Evolutionary conservation across 2,113 vertebrate genomes (phyloP).

Genomic region (Struthidea cinerea): DNA sequence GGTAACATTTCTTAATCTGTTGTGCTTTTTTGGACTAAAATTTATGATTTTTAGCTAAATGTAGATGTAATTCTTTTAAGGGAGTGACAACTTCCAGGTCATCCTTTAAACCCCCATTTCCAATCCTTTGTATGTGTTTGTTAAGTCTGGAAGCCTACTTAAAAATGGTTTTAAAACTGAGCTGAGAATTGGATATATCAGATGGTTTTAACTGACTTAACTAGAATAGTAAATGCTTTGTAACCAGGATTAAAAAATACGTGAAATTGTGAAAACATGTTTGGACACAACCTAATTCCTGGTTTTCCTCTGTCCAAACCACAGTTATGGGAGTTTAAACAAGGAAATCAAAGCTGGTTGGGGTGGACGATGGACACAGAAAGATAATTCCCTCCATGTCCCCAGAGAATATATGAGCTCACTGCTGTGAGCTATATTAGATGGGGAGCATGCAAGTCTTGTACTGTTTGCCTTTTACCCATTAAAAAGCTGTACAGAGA

Average conservation of each 20-base stretch:
- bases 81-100: background rate
- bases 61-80: background rate
- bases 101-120: background rate
- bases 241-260: background rate
- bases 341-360: background rate
- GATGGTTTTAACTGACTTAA: background rate
- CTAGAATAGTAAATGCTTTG: background rate
- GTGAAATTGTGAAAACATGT: background rate
- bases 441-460: background rate
- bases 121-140: background rate
- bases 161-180: background rate
- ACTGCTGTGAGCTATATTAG: background rate
- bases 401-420: background rate
- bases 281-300: background rate
- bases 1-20: background rate
- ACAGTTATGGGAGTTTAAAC: background rate
- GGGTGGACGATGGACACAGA: rapidly evolving
- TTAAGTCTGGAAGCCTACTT: background rate
- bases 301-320: background rate
- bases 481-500: background rate
- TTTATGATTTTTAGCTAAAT: background rate
- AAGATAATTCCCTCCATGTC: background rate
- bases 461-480: background rate
- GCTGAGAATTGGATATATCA: background rate
- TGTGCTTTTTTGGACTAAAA: background rate